Evolutionary conservation across 2,888 invertebrate species (phyloP).

Genomic region (Pristionchus fissidentatus): DNA sequence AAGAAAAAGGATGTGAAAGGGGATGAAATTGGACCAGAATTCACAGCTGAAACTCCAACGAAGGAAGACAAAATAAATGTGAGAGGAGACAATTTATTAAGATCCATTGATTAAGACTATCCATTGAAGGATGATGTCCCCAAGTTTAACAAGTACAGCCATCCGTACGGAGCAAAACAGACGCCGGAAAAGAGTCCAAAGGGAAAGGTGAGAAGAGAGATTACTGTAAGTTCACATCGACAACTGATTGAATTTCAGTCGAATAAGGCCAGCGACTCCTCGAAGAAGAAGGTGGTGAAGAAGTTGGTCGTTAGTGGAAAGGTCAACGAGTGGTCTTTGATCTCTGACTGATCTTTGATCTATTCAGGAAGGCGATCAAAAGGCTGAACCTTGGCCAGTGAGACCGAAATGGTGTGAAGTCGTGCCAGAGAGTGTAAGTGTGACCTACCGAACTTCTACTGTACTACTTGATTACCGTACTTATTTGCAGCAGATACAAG

Average conservation of each 20-base stretch:
- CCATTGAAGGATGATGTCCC: too few species aligned
- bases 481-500: slow-evolving; percentile 8
- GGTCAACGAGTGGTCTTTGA: not conserved
- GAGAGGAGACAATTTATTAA: too few species aligned
- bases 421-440: not conserved
- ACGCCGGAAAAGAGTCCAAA: too few species aligned
- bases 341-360: not conserved
- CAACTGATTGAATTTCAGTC: not conserved
- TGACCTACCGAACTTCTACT: not conserved
- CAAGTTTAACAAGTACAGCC: not conserved
- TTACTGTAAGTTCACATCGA: not conserved
- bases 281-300: not conserved
- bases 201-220: not conserved
- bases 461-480: not conserved
- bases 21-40: too few species aligned
- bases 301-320: slow-evolving; percentile 9
- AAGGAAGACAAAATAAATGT: too few species aligned
- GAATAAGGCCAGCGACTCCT: not conserved
- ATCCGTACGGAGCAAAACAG: not conserved
- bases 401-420: not conserved
- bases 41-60: too few species aligned
- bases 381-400: not conserved
- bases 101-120: too few species aligned
- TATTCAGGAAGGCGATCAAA: not conserved
- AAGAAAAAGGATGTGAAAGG: too few species aligned